These are phyloP conservation scores for Heliconius melpomene DNA, from an alignment of 1,140 invertebrate species.

Conservation along the genomic window DNA sequence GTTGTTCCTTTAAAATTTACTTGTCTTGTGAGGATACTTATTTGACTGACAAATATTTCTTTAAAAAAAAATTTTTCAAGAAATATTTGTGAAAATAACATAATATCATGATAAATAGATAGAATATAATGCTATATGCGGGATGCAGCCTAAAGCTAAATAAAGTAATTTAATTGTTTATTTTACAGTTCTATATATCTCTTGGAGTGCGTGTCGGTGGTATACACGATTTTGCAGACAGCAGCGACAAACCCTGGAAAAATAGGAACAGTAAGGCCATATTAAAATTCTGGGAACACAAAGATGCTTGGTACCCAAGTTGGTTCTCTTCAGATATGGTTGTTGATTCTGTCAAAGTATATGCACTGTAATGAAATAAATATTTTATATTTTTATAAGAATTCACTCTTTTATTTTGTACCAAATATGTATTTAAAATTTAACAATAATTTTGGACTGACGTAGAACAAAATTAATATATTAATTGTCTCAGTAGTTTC, in stretches of 20 bases:
- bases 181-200: constrained; percentile 86
- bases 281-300: constrained; percentile 84
- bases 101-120: too few species aligned
- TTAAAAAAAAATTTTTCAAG: too few species aligned
- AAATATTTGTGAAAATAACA: too few species aligned
- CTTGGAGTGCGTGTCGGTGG: constrained; percentile 90
- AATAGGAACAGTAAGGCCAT: constrained; percentile 82
- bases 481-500: too few species aligned
- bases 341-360: constrained; percentile 85
- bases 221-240: constrained; percentile 86
- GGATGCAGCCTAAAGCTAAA: too few species aligned
- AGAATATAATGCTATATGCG: too few species aligned
- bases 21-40: too few species aligned
- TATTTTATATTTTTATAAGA: not conserved
- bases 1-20: not conserved
- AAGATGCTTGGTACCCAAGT: constrained; percentile 82
- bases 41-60: too few species aligned
- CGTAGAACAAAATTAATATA: too few species aligned
- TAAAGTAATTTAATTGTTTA: not conserved
- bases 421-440: too few species aligned
- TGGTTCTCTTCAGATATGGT: constrained; percentile 83
- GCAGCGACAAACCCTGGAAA: constrained; percentile 86
- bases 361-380: constrained; percentile 68
- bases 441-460: too few species aligned
- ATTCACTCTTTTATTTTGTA: not conserved